Percentiles rank a stretch among this genome's conserved stretches.
phyloP scores from a whole-genome alignment of 1,140 invertebrate species.

The Brachionus angularis region DNA sequence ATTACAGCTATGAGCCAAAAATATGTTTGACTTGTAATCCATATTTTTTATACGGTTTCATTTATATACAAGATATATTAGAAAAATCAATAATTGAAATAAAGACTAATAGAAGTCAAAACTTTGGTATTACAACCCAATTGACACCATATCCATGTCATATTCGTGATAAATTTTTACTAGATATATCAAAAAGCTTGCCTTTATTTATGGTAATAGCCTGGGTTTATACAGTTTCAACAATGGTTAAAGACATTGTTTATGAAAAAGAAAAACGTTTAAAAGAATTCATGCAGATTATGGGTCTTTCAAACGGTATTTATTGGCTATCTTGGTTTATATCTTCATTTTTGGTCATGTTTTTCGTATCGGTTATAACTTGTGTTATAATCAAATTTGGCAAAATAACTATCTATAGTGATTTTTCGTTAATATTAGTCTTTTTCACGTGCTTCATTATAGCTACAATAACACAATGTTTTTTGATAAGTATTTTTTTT shows the following conservation, averaged over 20 bases:
- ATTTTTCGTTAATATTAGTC: conserved; percentile 1
- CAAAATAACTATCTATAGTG: conserved; percentile 2
- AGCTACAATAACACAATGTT: conserved; percentile 62
- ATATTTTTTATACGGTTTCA: conserved; percentile 56
- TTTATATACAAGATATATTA: conserved; percentile 70
- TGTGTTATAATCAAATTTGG: conserved; percentile 31
- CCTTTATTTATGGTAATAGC: conserved; percentile 68
- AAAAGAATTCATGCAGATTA: conserved; percentile 65
- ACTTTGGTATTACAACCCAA: conserved; percentile 21
- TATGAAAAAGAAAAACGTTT: conserved; percentile 65
- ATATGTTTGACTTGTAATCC: conserved; percentile 11
- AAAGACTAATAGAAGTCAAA: conserved; percentile 13
- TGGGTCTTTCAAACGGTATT: conserved; percentile 63
- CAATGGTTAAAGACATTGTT: conserved; percentile 70
- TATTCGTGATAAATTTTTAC: conserved; percentile 60
- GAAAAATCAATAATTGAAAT: conserved; percentile 65
- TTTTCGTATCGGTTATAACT: conserved; percentile 59
- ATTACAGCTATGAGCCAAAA: conserved; percentile 19
- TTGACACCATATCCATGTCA: conserved; percentile 16
- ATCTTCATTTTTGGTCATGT: conserved; percentile 62
- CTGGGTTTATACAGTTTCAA: conserved; percentile 69
- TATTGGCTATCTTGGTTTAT: conserved; percentile 67
- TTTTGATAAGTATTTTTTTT: conserved; percentile 63
- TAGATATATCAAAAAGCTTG: conserved; percentile 64
- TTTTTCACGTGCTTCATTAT: conserved; percentile 55